A percentile compares a stretch with the other conserved stretches of the same genome.
Conservation (phyloP, 2,113 vertebrate genomes). For the Oncorhynchus masou region DNA sequence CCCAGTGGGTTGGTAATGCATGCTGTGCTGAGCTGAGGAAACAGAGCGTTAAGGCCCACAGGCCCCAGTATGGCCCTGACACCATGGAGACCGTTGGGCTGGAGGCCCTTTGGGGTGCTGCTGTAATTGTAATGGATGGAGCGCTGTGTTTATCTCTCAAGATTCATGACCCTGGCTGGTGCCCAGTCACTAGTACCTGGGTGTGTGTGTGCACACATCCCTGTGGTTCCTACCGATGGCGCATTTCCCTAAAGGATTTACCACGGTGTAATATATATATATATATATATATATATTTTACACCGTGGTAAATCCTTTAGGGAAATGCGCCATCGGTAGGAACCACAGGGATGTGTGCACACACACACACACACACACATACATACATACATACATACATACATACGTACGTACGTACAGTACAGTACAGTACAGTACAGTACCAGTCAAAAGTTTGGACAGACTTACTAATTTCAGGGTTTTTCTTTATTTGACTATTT, state of each 20-base stretch:
- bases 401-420: too few relatives aligned
- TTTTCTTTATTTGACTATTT: too few relatives aligned
- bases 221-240: background rate
- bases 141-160: slow-evolving; percentile 46
- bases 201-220: background rate
- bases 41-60: background rate
- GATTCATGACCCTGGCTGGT: slow-evolving; percentile 41
- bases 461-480: too few relatives aligned
- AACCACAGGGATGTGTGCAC: background rate
- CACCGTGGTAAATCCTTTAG: too few relatives aligned
- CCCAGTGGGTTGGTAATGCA: background rate
- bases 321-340: too few relatives aligned
- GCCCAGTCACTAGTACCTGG: background rate
- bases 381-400: too few relatives aligned
- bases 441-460: too few relatives aligned
- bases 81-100: slow-evolving; percentile 49
- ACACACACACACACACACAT: too few relatives aligned
- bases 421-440: too few relatives aligned
- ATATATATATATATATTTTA: background rate
- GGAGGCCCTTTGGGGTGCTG: slow-evolving; percentile 33
- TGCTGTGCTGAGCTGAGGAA: background rate
- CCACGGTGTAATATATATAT: background rate
- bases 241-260: too few relatives aligned
- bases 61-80: slow-evolving; percentile 25
- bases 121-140: slow-evolving; percentile 57